These are phyloP conservation scores for Drosophila austrosaltans DNA, from an alignment of 2,888 invertebrate species.

Conservation along the genomic window DNA sequence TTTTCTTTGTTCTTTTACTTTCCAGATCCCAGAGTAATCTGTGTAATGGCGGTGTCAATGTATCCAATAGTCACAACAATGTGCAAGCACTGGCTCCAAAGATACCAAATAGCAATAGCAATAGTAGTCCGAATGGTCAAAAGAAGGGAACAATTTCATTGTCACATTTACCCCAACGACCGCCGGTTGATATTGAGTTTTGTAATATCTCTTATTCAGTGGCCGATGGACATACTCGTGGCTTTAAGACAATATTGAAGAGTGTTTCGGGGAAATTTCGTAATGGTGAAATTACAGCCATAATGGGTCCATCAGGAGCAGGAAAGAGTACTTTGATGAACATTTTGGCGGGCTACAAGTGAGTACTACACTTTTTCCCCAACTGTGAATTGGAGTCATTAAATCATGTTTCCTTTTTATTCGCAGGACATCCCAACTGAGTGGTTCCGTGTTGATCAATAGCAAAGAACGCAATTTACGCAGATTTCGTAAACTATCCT, in stretches of 20 bases:
- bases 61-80: conserved; percentile 57
- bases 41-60: conserved; percentile 86
- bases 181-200: conserved; percentile 96
- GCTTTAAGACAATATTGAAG: conserved; percentile 94
- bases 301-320: conserved; percentile 96
- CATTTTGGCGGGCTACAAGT: conserved; percentile 94
- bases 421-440: conserved; percentile 91
- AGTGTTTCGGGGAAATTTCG: conserved; percentile 94
- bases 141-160: conserved; percentile 90
- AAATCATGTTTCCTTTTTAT: background rate
- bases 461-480: conserved; percentile 93
- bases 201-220: conserved; percentile 94
- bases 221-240: conserved; percentile 91
- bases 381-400: background rate
- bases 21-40: conserved; percentile 89
- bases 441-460: conserved; percentile 94
- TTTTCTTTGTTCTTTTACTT: conserved; percentile 15
- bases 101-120: conserved; percentile 86
- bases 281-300: conserved; percentile 96
- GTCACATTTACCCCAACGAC: conserved; percentile 92
- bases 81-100: conserved; percentile 86
- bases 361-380: conserved; percentile 79
- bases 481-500: conserved; percentile 95
- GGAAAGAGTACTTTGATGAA: conserved; percentile 94
- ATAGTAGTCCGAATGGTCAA: conserved; percentile 84